Conservation (phyloP, 2,797 vertebrate species). For the Mus spretus region DNA sequence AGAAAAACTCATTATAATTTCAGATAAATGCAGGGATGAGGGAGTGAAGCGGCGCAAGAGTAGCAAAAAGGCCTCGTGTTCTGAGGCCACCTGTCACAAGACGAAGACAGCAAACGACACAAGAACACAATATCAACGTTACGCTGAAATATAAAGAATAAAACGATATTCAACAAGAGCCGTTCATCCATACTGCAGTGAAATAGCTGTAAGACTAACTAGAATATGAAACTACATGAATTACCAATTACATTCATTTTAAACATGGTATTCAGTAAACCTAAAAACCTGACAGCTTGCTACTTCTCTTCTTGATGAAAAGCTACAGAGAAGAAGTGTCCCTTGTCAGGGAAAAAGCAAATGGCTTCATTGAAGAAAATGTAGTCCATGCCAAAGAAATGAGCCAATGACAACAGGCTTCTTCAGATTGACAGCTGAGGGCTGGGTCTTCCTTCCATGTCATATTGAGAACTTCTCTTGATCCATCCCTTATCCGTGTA, state of each 20-base stretch:
- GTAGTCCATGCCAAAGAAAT: conserved; percentile 66
- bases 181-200: background rate
- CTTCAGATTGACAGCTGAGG: conserved; percentile 71
- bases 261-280: conserved; percentile 64
- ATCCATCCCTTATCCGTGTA: conserved; percentile 61
- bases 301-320: conserved; percentile 61
- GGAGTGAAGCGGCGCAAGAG: conserved; percentile 74
- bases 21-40: conserved; percentile 81
- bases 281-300: conserved; percentile 56
- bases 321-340: conserved; percentile 28
- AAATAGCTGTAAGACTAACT: conserved; percentile 54
- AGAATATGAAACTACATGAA: conserved; percentile 66
- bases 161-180: conserved; percentile 50
- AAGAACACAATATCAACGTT: conserved; percentile 63
- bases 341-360: background rate
- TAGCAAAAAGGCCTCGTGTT: conserved; percentile 66
- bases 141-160: conserved; percentile 58
- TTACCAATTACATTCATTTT: conserved; percentile 54
- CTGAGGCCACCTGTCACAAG: conserved; percentile 72
- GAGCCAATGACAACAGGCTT: conserved; percentile 64
- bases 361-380: conserved; percentile 59
- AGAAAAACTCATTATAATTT: conserved; percentile 87
- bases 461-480: conserved; percentile 69
- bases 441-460: conserved; percentile 53
- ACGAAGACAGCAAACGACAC: conserved; percentile 58